Conservation (phyloP, 2,888 invertebrate species). For the Gastrophysa polygoni region DNA sequence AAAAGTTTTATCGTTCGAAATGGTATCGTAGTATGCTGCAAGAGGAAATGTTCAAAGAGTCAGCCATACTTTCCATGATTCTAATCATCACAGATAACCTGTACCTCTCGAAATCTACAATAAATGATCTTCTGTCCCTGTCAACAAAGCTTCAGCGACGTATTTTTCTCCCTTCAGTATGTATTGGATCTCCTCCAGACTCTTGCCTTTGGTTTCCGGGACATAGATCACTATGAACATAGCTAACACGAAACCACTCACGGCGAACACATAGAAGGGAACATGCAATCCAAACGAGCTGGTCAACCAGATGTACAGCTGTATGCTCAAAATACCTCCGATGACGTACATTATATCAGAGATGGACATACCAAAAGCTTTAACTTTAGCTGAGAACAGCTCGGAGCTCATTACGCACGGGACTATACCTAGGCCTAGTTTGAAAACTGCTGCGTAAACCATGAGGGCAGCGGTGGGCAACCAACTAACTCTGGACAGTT, state of each 20-base stretch:
- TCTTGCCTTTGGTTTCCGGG: constrained; percentile 43
- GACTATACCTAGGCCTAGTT: constrained; percentile 52
- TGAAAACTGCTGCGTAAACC: constrained; percentile 50
- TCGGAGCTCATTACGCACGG: constrained; percentile 54
- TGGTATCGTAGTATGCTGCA: no score
- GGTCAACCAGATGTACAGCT: constrained; percentile 47
- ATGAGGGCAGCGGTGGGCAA: constrained; percentile 50
- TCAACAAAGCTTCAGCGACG: not conserved
- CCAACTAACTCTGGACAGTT: constrained; percentile 49
- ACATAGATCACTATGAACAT: constrained; percentile 46
- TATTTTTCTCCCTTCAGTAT: constrained; percentile 29
- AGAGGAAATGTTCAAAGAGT: no score
- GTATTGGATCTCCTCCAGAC: constrained; percentile 31
- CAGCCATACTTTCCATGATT: no score
- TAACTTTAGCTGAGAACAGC: constrained; percentile 52
- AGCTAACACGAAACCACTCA: constrained; percentile 39
- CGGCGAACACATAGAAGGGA: constrained; percentile 52
- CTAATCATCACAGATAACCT: no score
- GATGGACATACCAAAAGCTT: constrained; percentile 51
- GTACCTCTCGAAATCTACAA: not conserved
- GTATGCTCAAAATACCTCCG: constrained; percentile 49
- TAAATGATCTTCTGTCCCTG: not conserved
- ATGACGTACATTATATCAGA: constrained; percentile 52
- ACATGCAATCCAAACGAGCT: constrained; percentile 47
- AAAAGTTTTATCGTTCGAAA: no score